Evolutionary conservation across 1,140 invertebrate genomes (phyloP).

Genomic region (Drosophila subpulchrella): DNA sequence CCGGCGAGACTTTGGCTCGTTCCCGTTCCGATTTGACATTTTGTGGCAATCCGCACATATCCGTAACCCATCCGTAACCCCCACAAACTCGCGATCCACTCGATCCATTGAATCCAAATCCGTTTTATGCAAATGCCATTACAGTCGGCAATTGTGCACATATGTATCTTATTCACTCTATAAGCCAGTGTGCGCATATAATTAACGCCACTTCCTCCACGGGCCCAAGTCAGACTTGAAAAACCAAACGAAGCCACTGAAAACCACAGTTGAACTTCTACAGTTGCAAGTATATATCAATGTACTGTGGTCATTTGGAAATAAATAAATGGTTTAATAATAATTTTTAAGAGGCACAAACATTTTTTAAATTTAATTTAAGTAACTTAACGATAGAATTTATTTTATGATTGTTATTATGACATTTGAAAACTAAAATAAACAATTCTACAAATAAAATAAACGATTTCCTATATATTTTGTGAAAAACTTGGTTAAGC

Average conservation of each 20-base stretch:
- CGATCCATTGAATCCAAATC: slow-evolving; percentile 39
- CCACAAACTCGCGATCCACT: neutral
- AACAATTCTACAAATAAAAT: no score
- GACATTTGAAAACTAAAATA: no score
- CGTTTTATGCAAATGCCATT: slow-evolving; percentile 57
- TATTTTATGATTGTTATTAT: no score
- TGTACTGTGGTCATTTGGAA: no score
- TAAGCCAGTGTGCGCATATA: slow-evolving; percentile 38
- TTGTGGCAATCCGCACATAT: neutral
- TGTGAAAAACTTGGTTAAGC: no score
- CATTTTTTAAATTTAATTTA: no score
- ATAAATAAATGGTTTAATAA: no score
- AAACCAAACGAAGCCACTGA: slow-evolving; percentile 20
- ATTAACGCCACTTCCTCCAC: slow-evolving; percentile 60
- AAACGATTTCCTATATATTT: no score
- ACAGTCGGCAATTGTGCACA: slow-evolving; percentile 32
- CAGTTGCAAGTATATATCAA: neutral
- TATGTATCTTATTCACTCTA: neutral
- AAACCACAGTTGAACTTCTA: neutral
- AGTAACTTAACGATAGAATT: no score
- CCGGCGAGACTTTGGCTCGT: slow-evolving; percentile 14
- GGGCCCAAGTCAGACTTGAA: slow-evolving; percentile 15
- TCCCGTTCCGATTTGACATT: slow-evolving; percentile 2
- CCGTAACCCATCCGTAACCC: neutral
- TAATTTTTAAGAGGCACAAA: no score